Evolutionary conservation across 1,140 invertebrate species (phyloP).

Genomic region (Trachymyrmex cornetzi): DNA sequence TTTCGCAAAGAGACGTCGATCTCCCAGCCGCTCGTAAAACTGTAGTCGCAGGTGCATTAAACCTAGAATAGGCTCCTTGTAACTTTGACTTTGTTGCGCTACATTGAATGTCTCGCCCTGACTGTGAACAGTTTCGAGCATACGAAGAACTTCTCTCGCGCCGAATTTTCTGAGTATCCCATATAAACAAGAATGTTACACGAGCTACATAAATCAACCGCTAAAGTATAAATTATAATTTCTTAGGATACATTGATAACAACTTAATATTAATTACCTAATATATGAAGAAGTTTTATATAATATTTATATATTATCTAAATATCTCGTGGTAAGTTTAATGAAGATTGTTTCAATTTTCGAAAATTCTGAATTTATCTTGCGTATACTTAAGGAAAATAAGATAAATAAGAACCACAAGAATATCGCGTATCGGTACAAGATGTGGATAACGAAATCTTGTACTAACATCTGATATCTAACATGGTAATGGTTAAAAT

Average conservation of each 20-base stretch:
- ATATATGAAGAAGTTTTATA: not conserved
- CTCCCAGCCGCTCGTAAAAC: conserved; percentile 74
- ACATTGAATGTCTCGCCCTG: conserved; percentile 25
- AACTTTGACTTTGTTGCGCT: conserved; percentile 23
- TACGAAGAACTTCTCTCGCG: conserved; percentile 8
- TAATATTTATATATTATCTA: conserved; percentile 11
- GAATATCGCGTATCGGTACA: no score
- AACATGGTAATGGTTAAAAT: no score
- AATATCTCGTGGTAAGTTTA: not conserved
- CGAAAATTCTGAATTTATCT: no score
- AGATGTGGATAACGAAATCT: no score
- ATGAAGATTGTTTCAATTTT: no score
- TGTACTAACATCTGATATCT: no score
- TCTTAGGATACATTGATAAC: not conserved
- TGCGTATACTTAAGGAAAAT: no score
- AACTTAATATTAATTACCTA: conserved; percentile 3
- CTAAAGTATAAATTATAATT: not conserved
- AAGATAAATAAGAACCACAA: no score
- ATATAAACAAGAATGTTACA: conserved; percentile 10
- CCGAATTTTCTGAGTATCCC: conserved; percentile 13
- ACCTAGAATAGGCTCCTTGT: conserved; percentile 71
- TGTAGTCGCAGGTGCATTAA: conserved; percentile 75
- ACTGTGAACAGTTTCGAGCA: not conserved
- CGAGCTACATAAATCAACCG: not conserved
- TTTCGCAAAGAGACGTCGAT: conserved; percentile 79